Conservation (phyloP, 2,113 vertebrate genomes). For the Garra rufa region DNA sequence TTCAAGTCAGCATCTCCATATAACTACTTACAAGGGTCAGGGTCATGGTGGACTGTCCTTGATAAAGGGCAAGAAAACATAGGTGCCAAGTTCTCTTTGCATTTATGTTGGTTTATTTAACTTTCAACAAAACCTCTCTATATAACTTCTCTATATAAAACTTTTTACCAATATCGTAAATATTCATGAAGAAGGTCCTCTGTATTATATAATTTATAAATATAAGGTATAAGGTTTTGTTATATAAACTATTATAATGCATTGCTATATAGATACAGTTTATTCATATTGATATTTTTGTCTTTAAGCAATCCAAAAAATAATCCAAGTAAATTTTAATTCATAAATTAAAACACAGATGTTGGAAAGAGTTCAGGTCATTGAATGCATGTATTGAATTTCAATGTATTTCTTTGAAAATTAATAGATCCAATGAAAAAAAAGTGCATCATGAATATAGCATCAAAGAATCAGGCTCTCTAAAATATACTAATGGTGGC, state of each 20-base stretch:
- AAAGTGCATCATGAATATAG: background rate
- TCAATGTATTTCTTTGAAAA: background rate
- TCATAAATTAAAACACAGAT: background rate
- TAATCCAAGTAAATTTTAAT: background rate
- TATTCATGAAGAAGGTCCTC: too few relatives aligned
- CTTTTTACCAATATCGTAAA: too few relatives aligned
- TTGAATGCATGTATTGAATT: background rate
- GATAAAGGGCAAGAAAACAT: background rate
- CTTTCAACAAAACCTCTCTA: background rate
- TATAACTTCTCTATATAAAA: too few relatives aligned
- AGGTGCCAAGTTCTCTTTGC: background rate
- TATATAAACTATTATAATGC: background rate
- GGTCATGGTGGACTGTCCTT: background rate
- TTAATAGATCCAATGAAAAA: background rate
- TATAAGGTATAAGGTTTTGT: too few relatives aligned
- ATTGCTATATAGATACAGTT: background rate
- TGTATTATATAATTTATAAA: too few relatives aligned
- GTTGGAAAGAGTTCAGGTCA: background rate
- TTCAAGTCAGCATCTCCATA: background rate
- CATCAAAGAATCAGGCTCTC: background rate
- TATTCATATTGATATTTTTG: background rate
- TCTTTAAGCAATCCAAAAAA: background rate
- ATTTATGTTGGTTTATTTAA: background rate
- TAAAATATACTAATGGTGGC: slow-evolving; percentile 16
- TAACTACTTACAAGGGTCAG: background rate